Evolutionary conservation across 2,113 vertebrate species (phyloP).

Genomic region (Bos taurus): DNA sequence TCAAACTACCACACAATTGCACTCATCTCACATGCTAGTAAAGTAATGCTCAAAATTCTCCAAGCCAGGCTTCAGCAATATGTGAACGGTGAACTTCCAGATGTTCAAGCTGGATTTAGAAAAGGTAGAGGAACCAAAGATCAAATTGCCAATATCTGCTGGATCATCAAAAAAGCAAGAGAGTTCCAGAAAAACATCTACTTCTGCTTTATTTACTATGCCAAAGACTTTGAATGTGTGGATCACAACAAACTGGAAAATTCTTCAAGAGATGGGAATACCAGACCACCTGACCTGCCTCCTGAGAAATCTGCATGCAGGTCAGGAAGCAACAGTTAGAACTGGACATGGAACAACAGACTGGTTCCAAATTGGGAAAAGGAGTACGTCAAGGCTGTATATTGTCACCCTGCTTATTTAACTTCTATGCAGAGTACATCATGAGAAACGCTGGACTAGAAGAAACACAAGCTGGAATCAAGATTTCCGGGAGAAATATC

Average conservation of each 20-base stretch:
- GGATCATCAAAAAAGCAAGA: no score
- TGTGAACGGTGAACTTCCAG: accelerated
- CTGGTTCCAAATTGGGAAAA: not conserved
- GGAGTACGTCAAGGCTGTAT: not conserved
- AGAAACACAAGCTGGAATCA: not conserved
- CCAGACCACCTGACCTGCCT: not conserved
- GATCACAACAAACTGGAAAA: not conserved
- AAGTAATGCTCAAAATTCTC: no score
- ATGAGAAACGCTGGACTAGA: not conserved
- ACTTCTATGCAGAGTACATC: not conserved
- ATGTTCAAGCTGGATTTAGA: no score
- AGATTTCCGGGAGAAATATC: not conserved
- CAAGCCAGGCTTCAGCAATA: no score
- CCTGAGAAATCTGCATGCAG: not conserved
- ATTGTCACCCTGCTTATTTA: not conserved
- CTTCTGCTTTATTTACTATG: no score
- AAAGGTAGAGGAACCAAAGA: no score
- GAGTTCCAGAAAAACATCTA: no score
- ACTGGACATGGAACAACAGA: not conserved
- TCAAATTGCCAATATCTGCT: no score
- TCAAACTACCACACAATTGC: no score
- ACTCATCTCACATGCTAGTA: no score
- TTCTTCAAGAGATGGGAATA: not conserved
- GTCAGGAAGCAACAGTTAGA: not conserved
- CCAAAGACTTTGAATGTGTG: no score